Base-by-base conservation (phyloP, 2,888 invertebrate genomes). In the Euspilapteryx auroguttella region DNA sequence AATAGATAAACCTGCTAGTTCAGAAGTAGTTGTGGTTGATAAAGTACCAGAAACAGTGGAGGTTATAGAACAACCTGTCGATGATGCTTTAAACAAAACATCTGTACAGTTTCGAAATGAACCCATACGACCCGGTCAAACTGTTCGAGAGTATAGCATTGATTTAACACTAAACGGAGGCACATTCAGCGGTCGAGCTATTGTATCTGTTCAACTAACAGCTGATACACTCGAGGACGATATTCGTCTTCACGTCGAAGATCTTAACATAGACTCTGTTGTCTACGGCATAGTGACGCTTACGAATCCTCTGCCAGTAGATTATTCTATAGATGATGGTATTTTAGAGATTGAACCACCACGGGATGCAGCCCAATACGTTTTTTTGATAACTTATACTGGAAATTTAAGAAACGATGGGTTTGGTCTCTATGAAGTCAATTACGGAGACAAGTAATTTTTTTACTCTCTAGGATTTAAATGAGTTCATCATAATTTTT, bases 351-450 rank as follows among this genome's bases (percentile, higher is more conserved):
- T 66, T 5, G 13, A 2, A 2, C 53, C 55, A 11, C 21, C 23
- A 1, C 31, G 32, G 20, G 0, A 10, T 8, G 46, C 46, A 2
- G 38, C 37, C 3, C 31, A 41, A 1, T 56, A 44, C 32, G 37
- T 51, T 7, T 34, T 65, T 2, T 36, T 57, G 6, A 46, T 69
- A 12, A 49, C 55, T 28, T 68, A 62, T 32, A 42, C 43, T 11
- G 56, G 51, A 25, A 27, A 27, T 6, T 24, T 65, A 4, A 24
- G 38, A 1, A 34, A 24, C 9, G 30, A 27, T 32, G 55, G 55
- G 12, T 24, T 7, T 12, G 69, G 64, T 12, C 34, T 64, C 0
- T 54, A 47, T 33, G 55, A 53, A 37, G 27, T 27, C 13, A 49
- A 36, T 12, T 27, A 37, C 29, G 37, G 40, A 26, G 32, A 39